Base-by-base conservation (phyloP, 2,113 vertebrate species). In the Aramus guarauna region DNA sequence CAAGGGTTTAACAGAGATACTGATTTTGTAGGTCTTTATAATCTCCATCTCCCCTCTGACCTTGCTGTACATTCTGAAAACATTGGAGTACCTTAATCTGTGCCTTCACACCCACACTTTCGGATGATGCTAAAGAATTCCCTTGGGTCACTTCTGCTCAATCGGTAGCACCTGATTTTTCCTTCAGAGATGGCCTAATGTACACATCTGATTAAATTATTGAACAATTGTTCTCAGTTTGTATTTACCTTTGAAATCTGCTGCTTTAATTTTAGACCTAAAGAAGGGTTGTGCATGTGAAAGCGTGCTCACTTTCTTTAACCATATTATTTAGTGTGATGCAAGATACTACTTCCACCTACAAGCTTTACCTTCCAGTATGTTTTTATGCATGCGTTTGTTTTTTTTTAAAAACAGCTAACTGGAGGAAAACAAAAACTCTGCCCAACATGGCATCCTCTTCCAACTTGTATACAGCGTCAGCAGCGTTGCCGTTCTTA, bases 401-500 rank as follows among this genome's bases (percentile, higher is more conserved):
- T 41, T 12, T 41, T 41, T 41, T 41, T 41, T 86, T 59, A 47
- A 63, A 74, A 84, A 55, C 0, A 2, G 10, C 30, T 63, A 63
- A n/a, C 18, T 77, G 29, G 59, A 87, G 43, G 43, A 50, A 76
- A 62, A 79, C 9, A 48, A 69, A 60, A 72, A 9, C 6, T 2
- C 52, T 56, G 29, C 20, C 68, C 19, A 85, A 58, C 9, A 27
- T 0, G 1, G 59, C 22, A 63, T 73, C 85, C 48, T 43, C 34
- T 83, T 69, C 62, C 39, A 73, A 20, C 12, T 58, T 67, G 9
- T 12, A 64, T 30, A 30, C 50, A 32, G 27, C 2, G 2, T 22
- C 48, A 39, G 32, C 27, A 45, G 9, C 6, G 15, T 26, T 2
- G 0, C 15, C 0, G 0, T 10, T 36, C 27, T 39, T 73, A 39